A percentile compares a stretch with the other conserved stretches of the same genome.
phyloP scores from a whole-genome alignment of 2,888 invertebrate genomes.

The Lottia scabra region DNA sequence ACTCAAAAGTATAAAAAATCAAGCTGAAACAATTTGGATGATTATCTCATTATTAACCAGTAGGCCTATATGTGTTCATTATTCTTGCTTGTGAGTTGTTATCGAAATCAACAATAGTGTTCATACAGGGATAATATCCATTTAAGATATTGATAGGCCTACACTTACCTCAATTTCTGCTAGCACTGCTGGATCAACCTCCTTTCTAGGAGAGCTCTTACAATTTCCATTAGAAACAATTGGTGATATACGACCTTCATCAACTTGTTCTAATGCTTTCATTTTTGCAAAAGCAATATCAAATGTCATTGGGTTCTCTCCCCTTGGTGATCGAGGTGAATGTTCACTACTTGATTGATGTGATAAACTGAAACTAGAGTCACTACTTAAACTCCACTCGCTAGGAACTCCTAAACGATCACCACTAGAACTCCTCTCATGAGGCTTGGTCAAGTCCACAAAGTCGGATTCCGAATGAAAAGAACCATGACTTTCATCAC shows the following conservation, averaged over 20 bases:
- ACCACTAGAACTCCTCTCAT: not conserved
- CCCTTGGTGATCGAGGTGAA: not conserved
- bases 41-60: no score
- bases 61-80: no score
- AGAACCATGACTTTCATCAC: constrained; percentile 1
- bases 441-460: not conserved
- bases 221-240: constrained; percentile 2
- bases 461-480: not conserved
- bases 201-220: constrained; percentile 37
- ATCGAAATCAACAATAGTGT: no score
- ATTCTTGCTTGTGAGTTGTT: no score
- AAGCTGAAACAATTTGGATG: not conserved
- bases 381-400: not conserved
- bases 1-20: not conserved
- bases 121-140: not conserved
- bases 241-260: not conserved
- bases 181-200: constrained; percentile 51
- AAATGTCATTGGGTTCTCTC: not conserved
- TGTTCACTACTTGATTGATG: constrained; percentile 4
- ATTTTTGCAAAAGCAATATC: not conserved
- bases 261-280: not conserved
- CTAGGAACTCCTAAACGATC: not conserved
- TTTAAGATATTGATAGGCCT: no score
- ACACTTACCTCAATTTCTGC: constrained; percentile 61
- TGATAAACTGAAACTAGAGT: not conserved